Percentiles rank a stretch among this genome's conserved stretches.
These are phyloP conservation scores for Crypturellus undulatus DNA, from an alignment of 2,113 vertebrate genomes.

Conservation along the genomic window DNA sequence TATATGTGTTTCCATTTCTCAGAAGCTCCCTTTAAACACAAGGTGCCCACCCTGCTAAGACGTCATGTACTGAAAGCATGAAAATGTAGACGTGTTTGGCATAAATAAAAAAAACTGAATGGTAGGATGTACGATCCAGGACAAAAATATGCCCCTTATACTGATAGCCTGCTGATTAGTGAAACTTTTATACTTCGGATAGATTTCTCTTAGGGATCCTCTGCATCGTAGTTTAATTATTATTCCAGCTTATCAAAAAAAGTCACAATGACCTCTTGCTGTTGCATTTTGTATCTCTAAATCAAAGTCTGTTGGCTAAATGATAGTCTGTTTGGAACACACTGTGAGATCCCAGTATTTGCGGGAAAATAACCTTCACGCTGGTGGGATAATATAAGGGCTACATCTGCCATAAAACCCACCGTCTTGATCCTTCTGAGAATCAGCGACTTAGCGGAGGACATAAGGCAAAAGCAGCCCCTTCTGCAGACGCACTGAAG, in stretches of 20 bases:
- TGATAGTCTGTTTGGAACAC: conserved; percentile 7
- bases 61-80: not conserved
- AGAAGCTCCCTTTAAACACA: not conserved
- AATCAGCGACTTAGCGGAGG: not conserved
- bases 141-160: not conserved
- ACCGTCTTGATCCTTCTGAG: not conserved
- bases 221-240: conserved; percentile 62
- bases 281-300: conserved; percentile 40
- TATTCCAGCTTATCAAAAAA: conserved; percentile 66
- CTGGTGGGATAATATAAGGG: not conserved
- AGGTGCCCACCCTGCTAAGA: accelerated
- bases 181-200: not conserved
- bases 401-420: not conserved
- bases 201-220: not conserved
- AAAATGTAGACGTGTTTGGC: not conserved
- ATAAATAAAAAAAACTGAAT: not conserved
- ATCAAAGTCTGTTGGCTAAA: not conserved
- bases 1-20: not conserved
- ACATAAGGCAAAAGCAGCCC: not conserved
- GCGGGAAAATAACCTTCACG: not conserved
- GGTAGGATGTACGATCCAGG: not conserved
- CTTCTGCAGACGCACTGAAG: accelerated
- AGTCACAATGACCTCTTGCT: conserved; percentile 56
- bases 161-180: not conserved
- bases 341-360: conserved; percentile 18